A percentile compares a stretch with the other conserved stretches of the same genome.
phyloP scores from a whole-genome alignment of 2,113 vertebrate genomes.

The Mobula hypostoma region DNA sequence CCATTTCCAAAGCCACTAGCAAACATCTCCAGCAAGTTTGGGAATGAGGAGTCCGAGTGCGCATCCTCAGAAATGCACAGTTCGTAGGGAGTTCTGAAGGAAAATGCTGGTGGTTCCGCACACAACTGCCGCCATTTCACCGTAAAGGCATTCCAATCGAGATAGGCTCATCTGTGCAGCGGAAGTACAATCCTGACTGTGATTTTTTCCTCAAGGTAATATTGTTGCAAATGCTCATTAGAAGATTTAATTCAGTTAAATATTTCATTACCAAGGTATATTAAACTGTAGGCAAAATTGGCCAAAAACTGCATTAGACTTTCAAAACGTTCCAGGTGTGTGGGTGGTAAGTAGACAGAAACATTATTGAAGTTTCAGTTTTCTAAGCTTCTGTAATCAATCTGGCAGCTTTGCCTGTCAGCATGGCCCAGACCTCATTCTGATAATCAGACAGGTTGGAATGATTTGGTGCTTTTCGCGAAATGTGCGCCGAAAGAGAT shows the following conservation, averaged over 20 bases:
- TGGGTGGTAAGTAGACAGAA: neutral
- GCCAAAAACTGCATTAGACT: neutral
- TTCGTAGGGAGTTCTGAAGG: too few relatives aligned
- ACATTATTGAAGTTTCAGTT: neutral
- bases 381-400: neutral
- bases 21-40: too few relatives aligned
- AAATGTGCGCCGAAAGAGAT: neutral
- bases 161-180: neutral
- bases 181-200: neutral
- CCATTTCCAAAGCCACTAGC: too few relatives aligned
- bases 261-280: neutral
- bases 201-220: neutral
- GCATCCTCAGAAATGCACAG: too few relatives aligned
- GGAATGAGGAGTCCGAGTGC: too few relatives aligned
- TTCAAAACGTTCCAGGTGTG: neutral
- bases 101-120: too few relatives aligned
- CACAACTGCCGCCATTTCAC: too few relatives aligned
- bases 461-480: neutral
- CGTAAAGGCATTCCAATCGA: too few relatives aligned
- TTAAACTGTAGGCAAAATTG: neutral
- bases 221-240: neutral
- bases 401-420: neutral
- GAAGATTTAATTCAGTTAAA: neutral
- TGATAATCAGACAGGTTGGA: neutral
- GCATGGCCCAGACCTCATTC: neutral